Base-by-base conservation (phyloP, 2,797 vertebrate genomes). In the Premnoplex brunnescens region DNA sequence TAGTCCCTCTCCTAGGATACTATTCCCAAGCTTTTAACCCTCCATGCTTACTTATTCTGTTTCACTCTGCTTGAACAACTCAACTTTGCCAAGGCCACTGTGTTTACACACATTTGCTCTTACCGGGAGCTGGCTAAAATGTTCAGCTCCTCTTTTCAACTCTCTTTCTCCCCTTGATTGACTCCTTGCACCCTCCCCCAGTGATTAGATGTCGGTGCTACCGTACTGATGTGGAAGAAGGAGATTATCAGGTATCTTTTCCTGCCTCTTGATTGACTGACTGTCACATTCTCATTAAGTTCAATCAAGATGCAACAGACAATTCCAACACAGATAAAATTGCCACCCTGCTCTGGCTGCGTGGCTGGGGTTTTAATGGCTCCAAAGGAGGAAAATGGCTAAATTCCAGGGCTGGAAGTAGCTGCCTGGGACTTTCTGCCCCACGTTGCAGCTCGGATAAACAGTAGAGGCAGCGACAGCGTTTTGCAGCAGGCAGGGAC, bases 31-130 rank as follows among this genome's bases (percentile, higher is more conserved):
- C 11, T 82, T 67, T 79, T 72, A 12, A 15, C 77, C 49, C 34
- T 21, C 77, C 52, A 30, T 36, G 15, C 58, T 62, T 56, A 4
- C 46, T 85, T 74, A 44, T 3, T 73, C 39, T 36, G 6, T 48
- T 58, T 16, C 62, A 43, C 85, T 95, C 88, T 62, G 9, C 87
- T 88, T 60, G 75, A 90, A 85, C 58, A 83, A 76, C 90, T 46
- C 82, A 91, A 44, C 72, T 91, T 87, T 88, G 62, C 81, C 59
- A 87, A 98, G 98, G 98, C 76, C 72, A 17, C 28, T 4, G 55
- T 39, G 60, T 69, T 73, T 56, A 54, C 64, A 8, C 2, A 7
- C 34, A 2, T 48, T 24, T 12, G 28, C 49, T 58, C 71, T 56
- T 72, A 52, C 46, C 26, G 8, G 19, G 12, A 36, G 32, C 9